Base-by-base conservation (phyloP, 2,888 invertebrate genomes). In the Tuberolachnus salignus region DNA sequence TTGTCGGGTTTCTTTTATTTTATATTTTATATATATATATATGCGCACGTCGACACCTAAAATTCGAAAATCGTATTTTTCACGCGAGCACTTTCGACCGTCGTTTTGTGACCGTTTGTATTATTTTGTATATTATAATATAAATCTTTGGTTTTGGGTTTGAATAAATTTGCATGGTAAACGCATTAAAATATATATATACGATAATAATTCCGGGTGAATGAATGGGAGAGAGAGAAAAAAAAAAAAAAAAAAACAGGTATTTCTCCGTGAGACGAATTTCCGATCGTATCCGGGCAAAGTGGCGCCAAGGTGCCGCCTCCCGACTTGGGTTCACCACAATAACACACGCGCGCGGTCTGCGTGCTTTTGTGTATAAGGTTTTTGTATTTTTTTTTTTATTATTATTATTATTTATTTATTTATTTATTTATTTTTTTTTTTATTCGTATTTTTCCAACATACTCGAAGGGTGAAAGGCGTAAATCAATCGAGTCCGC, bases 91-190 rank as follows among this genome's bases (percentile, higher is more conserved):
- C 74, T 55, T 63, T 67, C 64, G 34, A 55, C 19, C 23, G 6
- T 57, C 19, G 26, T n/a, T 42, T 71, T 59, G 66, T 59, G 57
- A 49, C 46, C 49, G 75, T 75, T 57, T 49, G 42, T 57, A n/a
- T n/a, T n/a, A n/a, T n/a, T n/a, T n/a, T n/a, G n/a, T n/a, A n/a
- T n/a, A n/a, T n/a, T n/a, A n/a, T n/a, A n/a, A n/a, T n/a, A 10
- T 53, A 49, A 9, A 26, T 49, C 1, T 57, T 55, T 26, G 53
- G 44, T n/a, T 66, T 64, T 66, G 26, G 55, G 23, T 46, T 34
- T 66, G 75, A 75, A 75, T 75, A 75, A 75, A 75, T 75, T 75
- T 75, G 75, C 75, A 67, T 75, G 13, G 55, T 49, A 49, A 75
- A 75, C 34, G 57, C 67, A 49, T 75, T 67, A 66, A 66, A 75